These are phyloP conservation scores for Melolontha melolontha DNA, from an alignment of 2,888 invertebrate genomes.

Conservation along the genomic window DNA sequence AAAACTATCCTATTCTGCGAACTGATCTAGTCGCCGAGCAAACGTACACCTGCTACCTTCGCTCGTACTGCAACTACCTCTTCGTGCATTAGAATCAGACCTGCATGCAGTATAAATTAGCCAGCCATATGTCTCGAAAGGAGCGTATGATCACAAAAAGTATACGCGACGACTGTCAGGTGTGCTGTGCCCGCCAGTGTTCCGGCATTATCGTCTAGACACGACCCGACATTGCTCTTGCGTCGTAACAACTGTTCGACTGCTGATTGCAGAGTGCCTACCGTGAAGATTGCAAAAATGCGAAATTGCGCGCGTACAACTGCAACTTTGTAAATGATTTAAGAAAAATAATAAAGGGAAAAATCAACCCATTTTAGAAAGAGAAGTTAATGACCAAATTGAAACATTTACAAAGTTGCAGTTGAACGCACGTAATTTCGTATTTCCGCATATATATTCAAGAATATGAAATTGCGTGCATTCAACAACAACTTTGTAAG, in stretches of 20 bases:
- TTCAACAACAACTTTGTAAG: no score
- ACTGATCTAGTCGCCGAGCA: slow-evolving; percentile 22
- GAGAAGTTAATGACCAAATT: no score
- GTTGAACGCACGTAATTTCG: no score
- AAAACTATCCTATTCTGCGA: slow-evolving; percentile 38
- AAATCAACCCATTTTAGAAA: no score
- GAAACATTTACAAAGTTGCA: no score
- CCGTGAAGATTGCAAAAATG: not conserved
- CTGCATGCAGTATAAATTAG: slow-evolving; percentile 24
- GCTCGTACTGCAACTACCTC: not conserved
- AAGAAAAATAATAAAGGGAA: not conserved
- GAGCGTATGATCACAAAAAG: slow-evolving; percentile 27
- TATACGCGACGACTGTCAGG: slow-evolving; percentile 30
- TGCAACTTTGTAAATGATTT: not conserved
- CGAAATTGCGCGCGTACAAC: slow-evolving; percentile 10
- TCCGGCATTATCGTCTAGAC: slow-evolving; percentile 37
- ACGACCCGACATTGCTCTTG: slow-evolving; percentile 8
- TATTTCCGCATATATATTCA: no score
- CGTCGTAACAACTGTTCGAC: slow-evolving; percentile 14
- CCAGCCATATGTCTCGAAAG: slow-evolving; percentile 7
- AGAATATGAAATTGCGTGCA: no score
- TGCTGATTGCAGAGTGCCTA: slow-evolving; percentile 14
- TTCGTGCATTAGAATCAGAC: slow-evolving; percentile 16
- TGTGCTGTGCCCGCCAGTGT: slow-evolving; percentile 32
- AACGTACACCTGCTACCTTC: slow-evolving; percentile 20